Percentiles rank a stretch among this genome's conserved stretches.
Conservation (phyloP, 1,140 invertebrate genomes). For the Bombus fervidus region DNA sequence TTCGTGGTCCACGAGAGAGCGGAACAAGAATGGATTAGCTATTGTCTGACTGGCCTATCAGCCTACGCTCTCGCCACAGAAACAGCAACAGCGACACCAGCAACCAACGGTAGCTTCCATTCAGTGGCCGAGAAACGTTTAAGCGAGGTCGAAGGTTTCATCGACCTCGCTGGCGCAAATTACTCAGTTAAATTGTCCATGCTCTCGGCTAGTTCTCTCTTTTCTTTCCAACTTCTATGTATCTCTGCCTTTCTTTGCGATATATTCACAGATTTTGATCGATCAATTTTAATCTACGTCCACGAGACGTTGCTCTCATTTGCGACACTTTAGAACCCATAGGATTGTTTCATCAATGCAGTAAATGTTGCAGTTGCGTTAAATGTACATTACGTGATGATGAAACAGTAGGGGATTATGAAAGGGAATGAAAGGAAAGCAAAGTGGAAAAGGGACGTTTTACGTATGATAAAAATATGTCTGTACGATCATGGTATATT, state of each 20-base stretch:
- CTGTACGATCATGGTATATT: neutral
- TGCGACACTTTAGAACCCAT: neutral
- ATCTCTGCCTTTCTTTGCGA: neutral
- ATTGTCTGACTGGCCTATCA: constrained; percentile 66
- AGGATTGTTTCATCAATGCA: neutral
- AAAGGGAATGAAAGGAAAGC: too few species aligned
- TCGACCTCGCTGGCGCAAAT: constrained; percentile 67
- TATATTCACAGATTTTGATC: constrained; percentile 63
- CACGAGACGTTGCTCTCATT: constrained; percentile 42
- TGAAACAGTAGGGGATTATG: too few species aligned
- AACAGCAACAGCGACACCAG: constrained; percentile 45
- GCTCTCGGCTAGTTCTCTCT: neutral
- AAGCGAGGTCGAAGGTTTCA: constrained; percentile 63
- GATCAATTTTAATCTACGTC: constrained; percentile 64
- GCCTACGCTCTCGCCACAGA: constrained; percentile 59
- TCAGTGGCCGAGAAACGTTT: constrained; percentile 53
- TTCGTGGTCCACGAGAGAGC: constrained; percentile 15
- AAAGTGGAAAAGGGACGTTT: neutral
- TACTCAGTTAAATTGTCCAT: constrained; percentile 62
- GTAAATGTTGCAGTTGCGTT: neutral
- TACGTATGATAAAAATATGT: neutral
- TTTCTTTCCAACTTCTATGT: too few species aligned
- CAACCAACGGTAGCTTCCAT: constrained; percentile 48
- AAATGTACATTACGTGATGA: too few species aligned
- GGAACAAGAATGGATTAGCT: constrained; percentile 57